Percentiles rank a stretch among this genome's conserved stretches.
Evolutionary conservation across 2,113 vertebrate species (phyloP).

Genomic region (Prionailurus viverrinus): DNA sequence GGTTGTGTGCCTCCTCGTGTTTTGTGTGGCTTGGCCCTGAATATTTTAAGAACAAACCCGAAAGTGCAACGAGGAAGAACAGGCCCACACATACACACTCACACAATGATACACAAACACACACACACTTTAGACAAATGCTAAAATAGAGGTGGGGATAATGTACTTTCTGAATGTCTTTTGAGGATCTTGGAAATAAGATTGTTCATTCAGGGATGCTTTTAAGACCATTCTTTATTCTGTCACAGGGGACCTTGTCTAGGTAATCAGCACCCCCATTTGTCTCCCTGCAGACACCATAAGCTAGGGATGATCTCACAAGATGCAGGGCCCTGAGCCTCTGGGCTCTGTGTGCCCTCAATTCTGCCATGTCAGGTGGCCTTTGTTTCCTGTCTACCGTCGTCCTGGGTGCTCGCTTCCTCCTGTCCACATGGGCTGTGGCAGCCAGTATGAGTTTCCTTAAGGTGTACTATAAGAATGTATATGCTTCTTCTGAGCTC

Average conservation of each 20-base stretch:
- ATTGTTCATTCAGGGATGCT: neutral
- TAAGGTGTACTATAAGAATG: neutral
- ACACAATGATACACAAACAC: neutral
- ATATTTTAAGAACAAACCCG: neutral
- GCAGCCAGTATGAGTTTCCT: neutral
- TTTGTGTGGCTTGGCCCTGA: neutral
- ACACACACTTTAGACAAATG: neutral
- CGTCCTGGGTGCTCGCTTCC: neutral
- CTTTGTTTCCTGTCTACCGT: no score
- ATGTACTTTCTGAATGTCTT: neutral
- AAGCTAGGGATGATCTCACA: no score
- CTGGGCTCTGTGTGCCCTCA: no score
- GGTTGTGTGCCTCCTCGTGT: neutral
- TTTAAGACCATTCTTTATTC: neutral
- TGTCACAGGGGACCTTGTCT: neutral
- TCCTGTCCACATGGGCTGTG: neutral
- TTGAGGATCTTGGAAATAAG: neutral
- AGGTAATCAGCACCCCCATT: neutral
- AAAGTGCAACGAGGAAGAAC: neutral
- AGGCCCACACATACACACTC: no score
- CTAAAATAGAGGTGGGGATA: neutral
- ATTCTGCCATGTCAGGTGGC: neutral
- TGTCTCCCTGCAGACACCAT: fast-evolving
- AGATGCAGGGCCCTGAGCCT: neutral
- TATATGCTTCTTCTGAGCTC: neutral